Evolutionary conservation across 2,888 invertebrate genomes (phyloP).

Genomic region (Linnaemya tessellans): DNA sequence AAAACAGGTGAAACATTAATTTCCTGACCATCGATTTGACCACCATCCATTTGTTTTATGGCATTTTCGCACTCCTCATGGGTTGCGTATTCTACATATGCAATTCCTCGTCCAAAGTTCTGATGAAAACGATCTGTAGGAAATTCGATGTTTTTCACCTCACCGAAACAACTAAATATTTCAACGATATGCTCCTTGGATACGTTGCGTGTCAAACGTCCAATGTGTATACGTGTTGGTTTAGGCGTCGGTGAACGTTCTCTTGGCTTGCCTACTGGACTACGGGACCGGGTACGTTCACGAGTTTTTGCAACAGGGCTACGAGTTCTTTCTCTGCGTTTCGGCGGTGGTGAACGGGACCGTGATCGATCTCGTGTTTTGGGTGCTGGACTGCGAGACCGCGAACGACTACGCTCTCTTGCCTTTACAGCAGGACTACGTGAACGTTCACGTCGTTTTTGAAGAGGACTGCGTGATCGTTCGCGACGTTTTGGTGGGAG

Average conservation of each 20-base stretch:
- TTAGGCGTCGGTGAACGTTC: conserved; percentile 95
- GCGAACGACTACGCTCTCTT: conserved; percentile 70
- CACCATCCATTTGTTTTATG: conserved; percentile 99
- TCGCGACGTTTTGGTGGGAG: conserved; percentile 73
- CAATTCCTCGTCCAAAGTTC: conserved; percentile 95
- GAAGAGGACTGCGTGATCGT: conserved; percentile 75
- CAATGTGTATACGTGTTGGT: conserved; percentile 97
- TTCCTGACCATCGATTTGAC: conserved; percentile 98
- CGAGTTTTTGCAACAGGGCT: conserved; percentile 83
- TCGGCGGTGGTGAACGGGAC: conserved; percentile 74
- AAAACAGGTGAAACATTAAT: conserved; percentile 97
- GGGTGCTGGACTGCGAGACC: conserved; percentile 80
- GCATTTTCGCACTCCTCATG: conserved; percentile 99
- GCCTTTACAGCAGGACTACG: conserved; percentile 60
- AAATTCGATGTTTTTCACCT: conserved; percentile 94
- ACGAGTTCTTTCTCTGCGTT: conserved; percentile 81
- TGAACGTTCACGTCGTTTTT: conserved; percentile 75
- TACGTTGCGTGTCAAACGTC: conserved; percentile 95
- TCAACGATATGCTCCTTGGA: conserved; percentile 94
- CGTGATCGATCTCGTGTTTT: conserved; percentile 77
- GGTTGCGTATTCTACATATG: conserved; percentile 96
- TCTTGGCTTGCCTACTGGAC: conserved; percentile 87
- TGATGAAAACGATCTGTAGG: conserved; percentile 94
- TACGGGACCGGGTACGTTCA: conserved; percentile 90
- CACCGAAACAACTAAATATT: conserved; percentile 95